Evolutionary conservation across 2,113 vertebrate species (phyloP), one percentile per base, ranked within the genome.

Genomic region (Thinocorus orbignyianus): DNA sequence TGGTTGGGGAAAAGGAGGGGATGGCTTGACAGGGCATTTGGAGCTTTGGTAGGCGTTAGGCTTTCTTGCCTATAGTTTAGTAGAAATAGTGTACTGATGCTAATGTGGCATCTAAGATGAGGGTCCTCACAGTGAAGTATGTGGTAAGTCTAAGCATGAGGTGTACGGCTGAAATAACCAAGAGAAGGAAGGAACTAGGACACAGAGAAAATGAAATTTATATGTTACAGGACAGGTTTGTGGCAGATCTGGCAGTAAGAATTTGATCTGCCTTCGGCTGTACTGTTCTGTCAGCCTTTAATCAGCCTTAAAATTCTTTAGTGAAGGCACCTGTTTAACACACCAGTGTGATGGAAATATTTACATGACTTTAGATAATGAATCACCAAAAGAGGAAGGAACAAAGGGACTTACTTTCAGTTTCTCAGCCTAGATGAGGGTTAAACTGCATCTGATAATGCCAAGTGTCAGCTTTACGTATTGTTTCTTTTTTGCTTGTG

Each of bases 61-160:
- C 23, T 86, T 82, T 71, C 39, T 78, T 85, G 13, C 61, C 24
- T 92, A 1, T 65, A 71, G 35, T 71, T 89, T 39, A 68, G 25
- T 20, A 44, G 24, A 52, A 68, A 19, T n/a, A 30, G 18, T 5
- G 6, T 78, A 9, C 8, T 74, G 0, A 0, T 22, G 61, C 33
- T 84, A 58, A 48, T 0, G 0, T 26, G 23, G 13, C 15, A n/a
- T 76, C 13, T 77, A 48, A 77, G 51, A 24, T n/a, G 19, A 3
- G 10, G 13, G 28, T 64, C 41, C 30, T 70, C 15, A 30, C 44
- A 65, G 57, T 70, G 64, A 88, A 52, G 11, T 48, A 15, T 62
- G 33, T 52, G 31, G 2, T 68, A 57, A 58, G 17, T 57, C 10
- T 88, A 33, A 51, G 65, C 12, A 6, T 76, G 61, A 83, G 30